A percentile compares a stretch with the other conserved stretches of the same genome.
These are phyloP conservation scores for Papilio dardanus DNA, from an alignment of 1,140 invertebrate genomes.

Conservation along the genomic window DNA sequence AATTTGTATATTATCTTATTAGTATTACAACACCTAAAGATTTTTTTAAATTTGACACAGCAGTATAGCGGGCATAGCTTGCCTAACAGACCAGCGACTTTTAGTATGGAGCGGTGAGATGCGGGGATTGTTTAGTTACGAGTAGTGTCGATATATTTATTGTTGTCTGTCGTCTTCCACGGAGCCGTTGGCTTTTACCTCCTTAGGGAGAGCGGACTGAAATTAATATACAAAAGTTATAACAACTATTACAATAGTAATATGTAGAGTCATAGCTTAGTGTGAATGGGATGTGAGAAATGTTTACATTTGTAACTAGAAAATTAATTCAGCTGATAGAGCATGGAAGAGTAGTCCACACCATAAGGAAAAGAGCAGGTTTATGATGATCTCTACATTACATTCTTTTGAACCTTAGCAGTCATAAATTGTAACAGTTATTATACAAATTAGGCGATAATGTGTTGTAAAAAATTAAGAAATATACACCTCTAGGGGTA, in stretches of 20 bases:
- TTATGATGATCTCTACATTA: no score
- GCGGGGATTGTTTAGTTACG: slow-evolving; percentile 52
- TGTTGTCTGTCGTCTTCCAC: slow-evolving; percentile 74
- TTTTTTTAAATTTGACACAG: slow-evolving; percentile 68
- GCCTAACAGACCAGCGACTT: slow-evolving; percentile 52
- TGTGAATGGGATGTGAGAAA: no score
- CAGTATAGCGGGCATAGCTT: slow-evolving; percentile 53
- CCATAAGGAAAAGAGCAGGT: no score
- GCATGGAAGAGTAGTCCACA: no score
- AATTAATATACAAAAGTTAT: slow-evolving; percentile 48
- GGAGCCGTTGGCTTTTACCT: slow-evolving; percentile 73
- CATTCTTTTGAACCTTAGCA: no score
- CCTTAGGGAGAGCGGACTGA: slow-evolving; percentile 73
- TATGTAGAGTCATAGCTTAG: no score
- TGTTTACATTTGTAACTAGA: no score
- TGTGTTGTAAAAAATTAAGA: not conserved
- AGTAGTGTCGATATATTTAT: slow-evolving; percentile 53
- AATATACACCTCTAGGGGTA: slow-evolving; percentile 75
- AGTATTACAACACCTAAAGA: slow-evolving; percentile 67
- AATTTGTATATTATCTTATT: slow-evolving; percentile 75
- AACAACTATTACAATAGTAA: no score
- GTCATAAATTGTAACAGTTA: no score
- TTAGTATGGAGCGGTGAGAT: slow-evolving; percentile 63
- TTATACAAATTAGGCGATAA: not conserved
- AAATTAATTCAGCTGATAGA: no score